Base-by-base conservation (phyloP, 2,797 vertebrate genomes). In the Orientallactaga sibirica region DNA sequence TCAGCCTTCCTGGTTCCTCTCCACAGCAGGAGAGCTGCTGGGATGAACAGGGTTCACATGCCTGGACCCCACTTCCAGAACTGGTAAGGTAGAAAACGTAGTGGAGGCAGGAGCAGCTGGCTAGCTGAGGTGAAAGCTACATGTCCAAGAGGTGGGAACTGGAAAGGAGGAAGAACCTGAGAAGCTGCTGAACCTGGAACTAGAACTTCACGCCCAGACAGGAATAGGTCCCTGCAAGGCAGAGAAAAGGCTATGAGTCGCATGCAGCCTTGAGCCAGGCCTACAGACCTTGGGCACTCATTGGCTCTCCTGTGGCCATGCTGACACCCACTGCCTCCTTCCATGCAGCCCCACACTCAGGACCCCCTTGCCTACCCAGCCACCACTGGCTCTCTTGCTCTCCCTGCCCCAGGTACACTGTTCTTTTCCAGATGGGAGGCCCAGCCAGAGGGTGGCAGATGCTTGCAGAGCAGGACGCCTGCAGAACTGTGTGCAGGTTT, bases 91-190 rank as follows among this genome's bases (percentile, higher is more conserved):
- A 58, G 61, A 67, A 73, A 73, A 86, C 15, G 62, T 2, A 22
- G 22, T 20, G 24, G 25, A 84, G 83, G 92, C 48, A 84, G 80
- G 87, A n/a, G 61, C 52, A 66, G 43, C 68, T 22, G 68, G 22
- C 78, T 67, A 9, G 11, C 48, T 88, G 75, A 80, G 73, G 48
- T 2, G 19, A 33, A 71, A 66, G 29, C 29, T 75, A 20, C 62
- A 4, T 0, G 2, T 29, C 58, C 41, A 66, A 73, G 48, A 91
- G 27, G 48, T 2, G 0, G 33, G 10, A 62, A 33, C 0, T 16
- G 58, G 61, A 25, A 12, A 10, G 48, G 2, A 64, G 55, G n/a
- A 37, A 67, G 52, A 67, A 27, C 71, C 48, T 2, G 20, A 52
- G 77, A 48, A 82, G 55, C 88, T 33, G 43, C 62, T n/a, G 1